phyloP scores from a whole-genome alignment of 2,113 vertebrate genomes.

The Potamarius usumacintae region DNA sequence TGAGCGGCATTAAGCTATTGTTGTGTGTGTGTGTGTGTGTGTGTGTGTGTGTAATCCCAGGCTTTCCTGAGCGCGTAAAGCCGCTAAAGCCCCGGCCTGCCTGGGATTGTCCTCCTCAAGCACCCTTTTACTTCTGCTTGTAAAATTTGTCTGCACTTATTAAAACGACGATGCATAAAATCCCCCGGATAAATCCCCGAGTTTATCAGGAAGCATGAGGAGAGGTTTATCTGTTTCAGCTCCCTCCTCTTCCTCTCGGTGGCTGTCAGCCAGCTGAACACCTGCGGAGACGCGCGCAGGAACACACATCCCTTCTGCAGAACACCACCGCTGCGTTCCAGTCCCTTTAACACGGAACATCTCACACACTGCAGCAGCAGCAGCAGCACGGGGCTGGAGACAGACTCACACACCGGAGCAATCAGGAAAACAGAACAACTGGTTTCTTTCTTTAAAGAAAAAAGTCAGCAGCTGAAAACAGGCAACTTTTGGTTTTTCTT shows the following conservation, averaged over 20 bases:
- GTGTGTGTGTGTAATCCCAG: constrained; percentile 35
- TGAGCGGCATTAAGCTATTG: constrained; percentile 68
- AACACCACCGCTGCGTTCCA: constrained; percentile 15
- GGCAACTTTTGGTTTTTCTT: neutral
- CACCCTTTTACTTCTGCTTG: constrained; percentile 41
- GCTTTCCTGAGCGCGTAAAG: constrained; percentile 29
- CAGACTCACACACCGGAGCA: neutral
- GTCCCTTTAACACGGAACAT: constrained; percentile 3
- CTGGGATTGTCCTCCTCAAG: constrained; percentile 55
- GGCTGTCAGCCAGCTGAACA: constrained; percentile 48
- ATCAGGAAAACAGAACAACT: neutral
- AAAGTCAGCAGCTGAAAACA: neutral
- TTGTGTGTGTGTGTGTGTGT: constrained; percentile 41
- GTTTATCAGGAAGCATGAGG: constrained; percentile 58
- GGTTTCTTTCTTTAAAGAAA: neutral
- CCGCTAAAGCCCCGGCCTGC: constrained; percentile 35
- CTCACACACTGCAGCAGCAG: too few relatives aligned
- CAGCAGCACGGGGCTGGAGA: neutral
- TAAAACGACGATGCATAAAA: constrained; percentile 73
- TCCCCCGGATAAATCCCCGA: constrained; percentile 64
- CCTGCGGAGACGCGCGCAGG: constrained; percentile 49
- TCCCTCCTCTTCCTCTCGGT: constrained; percentile 44
- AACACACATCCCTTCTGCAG: constrained; percentile 25
- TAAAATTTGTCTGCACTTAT: constrained; percentile 64
- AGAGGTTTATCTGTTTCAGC: constrained; percentile 45